phyloP scores from a whole-genome alignment of 1,140 invertebrate genomes.

The Acromyrmex charruanus region DNA sequence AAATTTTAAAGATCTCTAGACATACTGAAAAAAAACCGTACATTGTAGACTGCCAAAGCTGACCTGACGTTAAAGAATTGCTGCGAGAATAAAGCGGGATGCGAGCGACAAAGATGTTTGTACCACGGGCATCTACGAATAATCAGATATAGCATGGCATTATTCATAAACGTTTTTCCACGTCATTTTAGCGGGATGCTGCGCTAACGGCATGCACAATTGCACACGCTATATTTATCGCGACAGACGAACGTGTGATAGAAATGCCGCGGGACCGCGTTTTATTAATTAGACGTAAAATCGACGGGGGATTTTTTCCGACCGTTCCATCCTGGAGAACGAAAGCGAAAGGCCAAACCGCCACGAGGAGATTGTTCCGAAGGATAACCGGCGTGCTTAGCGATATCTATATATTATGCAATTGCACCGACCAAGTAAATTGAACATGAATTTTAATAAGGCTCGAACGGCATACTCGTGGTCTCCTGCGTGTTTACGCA shows the following conservation, averaged over 20 bases:
- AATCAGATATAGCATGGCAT: conserved; percentile 51
- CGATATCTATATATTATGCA: conserved; percentile 64
- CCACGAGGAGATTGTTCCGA: conserved; percentile 64
- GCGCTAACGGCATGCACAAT: neutral
- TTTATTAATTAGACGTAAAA: conserved; percentile 56
- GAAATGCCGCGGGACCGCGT: conserved; percentile 16
- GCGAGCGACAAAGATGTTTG: neutral
- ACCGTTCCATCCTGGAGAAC: conserved; percentile 1
- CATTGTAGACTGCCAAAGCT: neutral
- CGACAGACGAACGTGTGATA: conserved; percentile 27
- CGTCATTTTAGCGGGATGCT: conserved; percentile 41
- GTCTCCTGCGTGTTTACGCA: conserved; percentile 23
- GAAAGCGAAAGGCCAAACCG: conserved; percentile 70
- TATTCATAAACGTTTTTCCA: conserved; percentile 29
- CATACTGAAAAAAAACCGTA: neutral
- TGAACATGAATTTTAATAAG: conserved; percentile 73
- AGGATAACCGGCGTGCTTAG: conserved; percentile 63
- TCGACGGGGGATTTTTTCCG: conserved; percentile 24
- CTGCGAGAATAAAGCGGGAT: neutral
- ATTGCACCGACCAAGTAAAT: conserved; percentile 60
- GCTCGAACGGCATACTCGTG: conserved; percentile 23
- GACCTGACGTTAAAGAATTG: conserved; percentile 21
- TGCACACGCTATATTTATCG: conserved; percentile 51
- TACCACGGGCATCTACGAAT: conserved; percentile 59
- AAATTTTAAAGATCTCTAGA: neutral